Percentiles rank a stretch among this genome's conserved stretches.
Evolutionary conservation across 2,113 vertebrate species (phyloP).

Genomic region (Sorex fumeus): DNA sequence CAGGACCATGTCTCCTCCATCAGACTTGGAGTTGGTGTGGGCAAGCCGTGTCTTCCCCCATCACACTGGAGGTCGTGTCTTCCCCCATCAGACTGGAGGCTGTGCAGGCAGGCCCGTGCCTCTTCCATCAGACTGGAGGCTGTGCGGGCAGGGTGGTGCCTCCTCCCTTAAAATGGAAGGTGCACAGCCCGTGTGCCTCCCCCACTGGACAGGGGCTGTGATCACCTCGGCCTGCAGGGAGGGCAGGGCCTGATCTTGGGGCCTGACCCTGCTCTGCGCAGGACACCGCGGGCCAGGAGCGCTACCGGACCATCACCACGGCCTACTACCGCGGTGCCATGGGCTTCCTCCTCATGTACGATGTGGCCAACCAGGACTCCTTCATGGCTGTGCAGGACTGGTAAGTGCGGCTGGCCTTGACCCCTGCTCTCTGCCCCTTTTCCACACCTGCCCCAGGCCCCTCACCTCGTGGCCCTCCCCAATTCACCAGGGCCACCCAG

Average conservation of each 20-base stretch:
- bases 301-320: slow-evolving; percentile 98
- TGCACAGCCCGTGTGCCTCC: neutral
- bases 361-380: slow-evolving; percentile 97
- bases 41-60: neutral
- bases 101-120: too few species aligned
- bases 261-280: slow-evolving; percentile 72
- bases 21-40: too few species aligned
- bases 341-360: slow-evolving; percentile 99
- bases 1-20: too few species aligned
- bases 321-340: slow-evolving; percentile 99
- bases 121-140: too few species aligned
- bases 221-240: neutral
- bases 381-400: slow-evolving; percentile 98
- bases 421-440: neutral
- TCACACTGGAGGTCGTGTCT: neutral
- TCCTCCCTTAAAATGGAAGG: neutral
- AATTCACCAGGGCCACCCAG: slow-evolving; percentile 94
- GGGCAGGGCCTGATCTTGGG: too few species aligned
- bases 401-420: slow-evolving; percentile 87
- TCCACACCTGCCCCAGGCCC: neutral
- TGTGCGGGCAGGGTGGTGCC: neutral
- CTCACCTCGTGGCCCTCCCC: too few species aligned
- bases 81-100: neutral
- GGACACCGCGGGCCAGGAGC: slow-evolving; percentile 98
- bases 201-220: neutral